These are phyloP conservation scores for Zoanthus sociatus DNA, from an alignment of 92 coral and sea anemone species.

Conservation along the genomic window DNA sequence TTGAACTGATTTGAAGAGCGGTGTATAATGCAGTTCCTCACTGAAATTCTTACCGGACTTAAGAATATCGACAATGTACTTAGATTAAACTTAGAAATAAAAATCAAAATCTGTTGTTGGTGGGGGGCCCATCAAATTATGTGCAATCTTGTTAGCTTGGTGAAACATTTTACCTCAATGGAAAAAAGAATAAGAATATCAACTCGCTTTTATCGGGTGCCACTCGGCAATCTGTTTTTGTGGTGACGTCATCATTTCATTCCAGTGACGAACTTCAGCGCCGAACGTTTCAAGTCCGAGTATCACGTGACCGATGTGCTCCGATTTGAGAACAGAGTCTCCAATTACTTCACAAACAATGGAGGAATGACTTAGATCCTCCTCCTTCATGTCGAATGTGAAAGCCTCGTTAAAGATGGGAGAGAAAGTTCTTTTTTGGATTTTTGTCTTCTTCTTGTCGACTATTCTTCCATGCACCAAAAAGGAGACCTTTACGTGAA, in stretches of 20 bases:
- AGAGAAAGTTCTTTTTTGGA: constrained; percentile 68
- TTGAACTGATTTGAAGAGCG: no score
- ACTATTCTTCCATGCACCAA: constrained; percentile 67
- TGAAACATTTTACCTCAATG: neutral
- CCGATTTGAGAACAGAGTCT: constrained; percentile 80
- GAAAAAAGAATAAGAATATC: neutral
- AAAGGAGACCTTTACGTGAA: constrained; percentile 75
- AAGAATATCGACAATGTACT: no score
- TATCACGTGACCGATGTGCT: constrained; percentile 77
- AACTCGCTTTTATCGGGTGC: constrained; percentile 71
- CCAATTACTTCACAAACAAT: constrained; percentile 83
- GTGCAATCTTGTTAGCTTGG: neutral
- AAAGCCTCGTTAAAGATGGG: constrained; percentile 94
- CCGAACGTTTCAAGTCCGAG: constrained; percentile 85
- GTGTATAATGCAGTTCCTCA: no score
- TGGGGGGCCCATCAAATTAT: no score
- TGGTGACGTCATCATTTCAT: constrained; percentile 92
- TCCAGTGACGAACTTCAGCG: constrained; percentile 93
- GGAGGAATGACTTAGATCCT: constrained; percentile 77
- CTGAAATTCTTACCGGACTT: no score
- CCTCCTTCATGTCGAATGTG: constrained; percentile 81
- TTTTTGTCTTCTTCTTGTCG: constrained; percentile 82
- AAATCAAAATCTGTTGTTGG: no score
- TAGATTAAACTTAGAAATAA: no score
- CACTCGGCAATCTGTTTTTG: constrained; percentile 87